Conservation (phyloP, 2,797 vertebrate genomes). For the Gymnothorax reevesii region DNA sequence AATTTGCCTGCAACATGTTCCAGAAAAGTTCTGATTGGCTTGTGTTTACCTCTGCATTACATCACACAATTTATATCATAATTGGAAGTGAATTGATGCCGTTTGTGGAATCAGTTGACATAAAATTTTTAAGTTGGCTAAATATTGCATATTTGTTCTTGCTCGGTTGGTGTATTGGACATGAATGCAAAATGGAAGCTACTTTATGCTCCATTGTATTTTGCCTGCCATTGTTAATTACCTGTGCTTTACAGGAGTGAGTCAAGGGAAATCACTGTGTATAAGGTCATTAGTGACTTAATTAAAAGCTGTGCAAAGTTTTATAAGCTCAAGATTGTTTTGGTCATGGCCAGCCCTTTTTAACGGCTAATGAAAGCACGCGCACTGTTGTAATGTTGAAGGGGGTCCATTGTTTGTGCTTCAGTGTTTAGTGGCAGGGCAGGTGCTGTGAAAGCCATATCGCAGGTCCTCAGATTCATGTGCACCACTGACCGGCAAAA, state of each 20-base stretch:
- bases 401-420: background rate
- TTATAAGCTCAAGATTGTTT: background rate
- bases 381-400: background rate
- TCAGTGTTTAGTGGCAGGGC: background rate
- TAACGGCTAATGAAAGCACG: slow-evolving; percentile 6
- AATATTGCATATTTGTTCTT: no score
- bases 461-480: no score
- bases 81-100: no score
- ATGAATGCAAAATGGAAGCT: background rate
- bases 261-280: background rate
- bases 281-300: background rate
- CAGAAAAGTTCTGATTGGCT: no score
- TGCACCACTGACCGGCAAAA: no score
- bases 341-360: background rate
- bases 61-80: no score
- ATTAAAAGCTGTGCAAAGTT: slow-evolving; percentile 9
- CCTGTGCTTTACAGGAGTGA: background rate
- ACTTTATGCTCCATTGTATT: background rate
- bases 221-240: background rate
- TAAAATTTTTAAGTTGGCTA: no score
- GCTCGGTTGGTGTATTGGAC: background rate
- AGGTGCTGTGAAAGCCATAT: no score
- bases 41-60: no score
- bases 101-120: no score
- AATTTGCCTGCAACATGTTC: no score